Base-by-base conservation (phyloP, 2,888 invertebrate species). In the Leptothorax acervorum region DNA sequence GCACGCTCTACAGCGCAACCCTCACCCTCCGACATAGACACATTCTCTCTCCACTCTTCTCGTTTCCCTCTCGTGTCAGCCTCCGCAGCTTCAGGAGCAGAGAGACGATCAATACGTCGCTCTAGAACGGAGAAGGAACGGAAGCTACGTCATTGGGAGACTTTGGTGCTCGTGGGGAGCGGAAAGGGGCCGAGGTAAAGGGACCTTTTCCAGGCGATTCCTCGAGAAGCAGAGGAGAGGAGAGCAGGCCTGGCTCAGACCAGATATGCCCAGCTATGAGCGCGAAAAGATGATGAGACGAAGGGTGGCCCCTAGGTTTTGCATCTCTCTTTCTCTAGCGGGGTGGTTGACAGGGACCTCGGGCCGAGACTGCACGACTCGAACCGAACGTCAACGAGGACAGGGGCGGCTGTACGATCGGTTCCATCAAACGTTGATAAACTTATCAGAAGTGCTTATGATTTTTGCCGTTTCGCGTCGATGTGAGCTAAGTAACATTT, bases 91-190 rank as follows among this genome's bases (percentile, higher is more conserved):
- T 91, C 87, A 90, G 91, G 89, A 92, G 90, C 91, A 84, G 89
- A 90, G 91, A 91, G 90, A 90, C 94, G 94, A 94, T 94, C 94
- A 94, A 94, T 94, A 94, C 94, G 92, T 92, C 92, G 90, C 90
- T 87, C 85, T 88, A 89, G 91, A 87, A 91, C 89, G 92, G 92
- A 92, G 92, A 90, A 91, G 92, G 92, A 91, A 90, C 88, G 90
- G 85, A 86, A 87, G 89, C 90, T 86, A 87, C 90, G 91, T 90
- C 88, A 91, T 90, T 91, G 90, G 90, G 90, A 90, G 92, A 90
- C 88, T 88, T 83, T 81, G 85, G 66, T 35, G 82, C 65, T 55
- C 23, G 63, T 31, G 73, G 78, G 73, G 81, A 53, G 65, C 65
- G 85, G 66, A 31, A 28, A 83, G 88, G 78, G 84, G 84, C 86